Evolutionary conservation across 1,140 invertebrate genomes (phyloP).

Genomic region (Pseudomyrmex pallidus): DNA sequence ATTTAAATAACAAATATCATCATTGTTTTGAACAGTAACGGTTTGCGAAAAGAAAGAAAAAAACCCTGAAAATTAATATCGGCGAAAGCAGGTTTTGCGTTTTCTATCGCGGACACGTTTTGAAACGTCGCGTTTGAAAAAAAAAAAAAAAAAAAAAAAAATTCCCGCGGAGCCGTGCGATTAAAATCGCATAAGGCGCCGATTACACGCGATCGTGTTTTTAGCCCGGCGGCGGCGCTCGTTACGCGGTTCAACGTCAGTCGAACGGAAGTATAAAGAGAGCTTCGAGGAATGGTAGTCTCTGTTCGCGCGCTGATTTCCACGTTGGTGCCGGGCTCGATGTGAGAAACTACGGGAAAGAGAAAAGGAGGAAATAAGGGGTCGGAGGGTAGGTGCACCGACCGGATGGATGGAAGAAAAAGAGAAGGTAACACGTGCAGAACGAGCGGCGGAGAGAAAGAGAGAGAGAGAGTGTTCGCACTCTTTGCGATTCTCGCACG

Average conservation of each 20-base stretch:
- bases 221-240: conserved; percentile 1
- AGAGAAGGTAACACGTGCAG: conserved; percentile 42
- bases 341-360: neutral
- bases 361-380: conserved; percentile 31
- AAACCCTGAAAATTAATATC: neutral
- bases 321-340: conserved; percentile 28
- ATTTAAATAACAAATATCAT: neutral
- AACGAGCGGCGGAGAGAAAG: conserved; percentile 27
- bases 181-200: conserved; percentile 49
- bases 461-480: conserved; percentile 35
- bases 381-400: conserved; percentile 21
- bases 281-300: conserved; percentile 4
- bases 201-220: conserved; percentile 30
- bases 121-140: neutral
- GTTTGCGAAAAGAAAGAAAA: neutral
- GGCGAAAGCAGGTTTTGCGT: conserved; percentile 3
- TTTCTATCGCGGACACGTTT: conserved; percentile 35
- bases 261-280: conserved; percentile 19
- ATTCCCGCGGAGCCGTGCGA: neutral
- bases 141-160: neutral
- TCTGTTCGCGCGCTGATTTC: conserved; percentile 44
- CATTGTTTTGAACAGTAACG: neutral
- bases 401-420: conserved; percentile 26
- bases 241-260: neutral
- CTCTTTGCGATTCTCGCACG: conserved; percentile 48